phyloP scores from a whole-genome alignment of 2,113 vertebrate genomes.

The Melanostigma gelatinosum region DNA sequence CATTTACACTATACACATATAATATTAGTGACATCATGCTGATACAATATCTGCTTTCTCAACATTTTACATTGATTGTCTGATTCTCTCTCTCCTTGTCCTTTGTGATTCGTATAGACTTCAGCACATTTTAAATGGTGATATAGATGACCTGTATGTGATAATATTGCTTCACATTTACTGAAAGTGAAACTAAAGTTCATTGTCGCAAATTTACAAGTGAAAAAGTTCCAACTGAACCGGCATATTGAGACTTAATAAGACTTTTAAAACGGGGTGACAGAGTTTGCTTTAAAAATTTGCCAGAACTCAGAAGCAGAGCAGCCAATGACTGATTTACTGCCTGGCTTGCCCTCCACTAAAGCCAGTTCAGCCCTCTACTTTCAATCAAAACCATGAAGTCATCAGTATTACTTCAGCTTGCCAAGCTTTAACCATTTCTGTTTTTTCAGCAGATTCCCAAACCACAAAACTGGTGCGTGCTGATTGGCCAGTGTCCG shows the following conservation, averaged over 20 bases:
- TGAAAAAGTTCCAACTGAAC: neutral
- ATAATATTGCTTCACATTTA: neutral
- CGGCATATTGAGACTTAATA: neutral
- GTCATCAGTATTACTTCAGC: constrained; percentile 81
- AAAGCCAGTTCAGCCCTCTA: constrained; percentile 67
- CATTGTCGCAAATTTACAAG: neutral
- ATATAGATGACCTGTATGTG: neutral
- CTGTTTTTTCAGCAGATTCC: constrained; percentile 85
- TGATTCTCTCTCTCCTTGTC: neutral
- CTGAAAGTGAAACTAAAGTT: neutral
- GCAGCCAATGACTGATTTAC: constrained; percentile 46
- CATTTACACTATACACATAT: neutral
- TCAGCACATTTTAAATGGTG: neutral
- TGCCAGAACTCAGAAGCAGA: constrained; percentile 19
- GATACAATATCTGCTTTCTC: neutral
- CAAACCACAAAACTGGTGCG: constrained; percentile 72
- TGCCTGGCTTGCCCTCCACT: constrained; percentile 48
- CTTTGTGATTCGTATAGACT: neutral
- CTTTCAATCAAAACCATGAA: constrained; percentile 75
- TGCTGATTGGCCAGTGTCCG: constrained; percentile 73
- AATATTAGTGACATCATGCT: neutral
- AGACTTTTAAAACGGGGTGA: neutral
- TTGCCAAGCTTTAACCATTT: constrained; percentile 68
- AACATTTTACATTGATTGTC: neutral
- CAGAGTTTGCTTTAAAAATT: constrained; percentile 51